Evolutionary conservation across 2,113 vertebrate genomes (phyloP), one percentile per base, ranked within the genome.

Genomic region (Lophochroa leadbeateri): DNA sequence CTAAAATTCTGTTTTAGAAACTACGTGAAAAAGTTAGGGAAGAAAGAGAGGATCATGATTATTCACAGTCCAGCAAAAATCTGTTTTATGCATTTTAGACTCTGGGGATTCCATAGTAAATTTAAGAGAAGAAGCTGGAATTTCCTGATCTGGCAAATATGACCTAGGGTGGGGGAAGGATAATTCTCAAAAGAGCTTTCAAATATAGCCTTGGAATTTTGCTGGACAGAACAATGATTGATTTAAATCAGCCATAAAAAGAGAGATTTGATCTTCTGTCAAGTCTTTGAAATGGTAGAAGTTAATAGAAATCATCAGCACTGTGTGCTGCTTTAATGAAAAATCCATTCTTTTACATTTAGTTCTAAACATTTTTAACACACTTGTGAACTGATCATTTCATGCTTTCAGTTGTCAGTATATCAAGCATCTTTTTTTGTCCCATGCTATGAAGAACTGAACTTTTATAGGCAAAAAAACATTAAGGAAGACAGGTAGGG

Each of bases 81-180:
- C 79, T 57, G 47, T 41, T 93, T 92, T 96, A 80, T 76, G 41
- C 11, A 1, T 78, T 96, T 92, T 44, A 78, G 82, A 47, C 88
- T 93, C 91, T 61, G 37, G 80, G 86, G 94, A 91, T 79, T 91
- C 70, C 74, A 72, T 10, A 92, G 86, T 52, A 93, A 89, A 49
- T 87, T 93, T 92, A 79, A 86, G 74, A 89, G 82, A 93, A 90
- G 57, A 35, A 90, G 84, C 39, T 94, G 95, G 92, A 96, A 96
- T 97, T 94, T 96, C 88, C 95, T 97, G 94, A 92, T 94, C 91
- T 94, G 86, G 65, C 52, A 89, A 74, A 88, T 84, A 93, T 20
- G 84, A 88, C 44, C 46, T 61, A 52, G 41, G n/a, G 52, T 52
- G 43, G 52, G 72, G 61, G 77, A 92, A 69, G 41, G n/a, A 84